Evolutionary conservation across 2,113 vertebrate genomes (phyloP).

Genomic region (Cranoglanis bouderius): DNA sequence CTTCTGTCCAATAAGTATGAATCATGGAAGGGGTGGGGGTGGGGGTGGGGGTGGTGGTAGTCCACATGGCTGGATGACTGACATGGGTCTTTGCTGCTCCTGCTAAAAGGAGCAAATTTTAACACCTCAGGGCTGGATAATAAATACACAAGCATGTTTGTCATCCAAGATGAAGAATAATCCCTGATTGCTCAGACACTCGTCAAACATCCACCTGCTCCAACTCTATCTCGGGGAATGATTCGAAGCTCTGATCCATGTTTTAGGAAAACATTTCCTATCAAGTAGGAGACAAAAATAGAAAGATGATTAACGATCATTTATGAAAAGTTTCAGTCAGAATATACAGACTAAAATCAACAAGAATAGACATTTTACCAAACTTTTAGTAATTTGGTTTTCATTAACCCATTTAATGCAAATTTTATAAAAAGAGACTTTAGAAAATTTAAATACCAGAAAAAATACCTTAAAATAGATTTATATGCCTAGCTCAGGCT

Average conservation of each 20-base stretch:
- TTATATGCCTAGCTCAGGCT: background rate
- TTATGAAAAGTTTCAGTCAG: background rate
- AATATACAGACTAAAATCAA: background rate
- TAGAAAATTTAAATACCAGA: background rate
- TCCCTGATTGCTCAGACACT: constrained; percentile 60
- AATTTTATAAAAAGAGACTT: background rate
- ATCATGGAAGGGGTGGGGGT: background rate
- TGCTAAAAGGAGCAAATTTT: background rate
- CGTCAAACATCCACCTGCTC: constrained; percentile 54
- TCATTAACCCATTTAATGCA: background rate
- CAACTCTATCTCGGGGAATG: constrained; percentile 80
- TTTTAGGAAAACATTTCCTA: constrained; percentile 78
- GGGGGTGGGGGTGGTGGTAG: background rate
- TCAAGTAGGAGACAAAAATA: background rate
- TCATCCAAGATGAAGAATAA: constrained; percentile 25
- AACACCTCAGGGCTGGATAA: constrained; percentile 39
- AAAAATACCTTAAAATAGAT: background rate
- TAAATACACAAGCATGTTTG: constrained; percentile 48
- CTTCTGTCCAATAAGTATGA: background rate
- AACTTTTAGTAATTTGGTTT: background rate
- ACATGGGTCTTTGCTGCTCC: constrained; percentile 17
- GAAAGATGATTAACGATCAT: background rate
- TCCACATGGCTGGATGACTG: background rate
- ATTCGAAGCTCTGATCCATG: constrained; percentile 78
- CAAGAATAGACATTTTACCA: background rate